These are phyloP conservation scores for Mimas tiliae DNA, from an alignment of 2,888 invertebrate genomes.

Conservation along the genomic window DNA sequence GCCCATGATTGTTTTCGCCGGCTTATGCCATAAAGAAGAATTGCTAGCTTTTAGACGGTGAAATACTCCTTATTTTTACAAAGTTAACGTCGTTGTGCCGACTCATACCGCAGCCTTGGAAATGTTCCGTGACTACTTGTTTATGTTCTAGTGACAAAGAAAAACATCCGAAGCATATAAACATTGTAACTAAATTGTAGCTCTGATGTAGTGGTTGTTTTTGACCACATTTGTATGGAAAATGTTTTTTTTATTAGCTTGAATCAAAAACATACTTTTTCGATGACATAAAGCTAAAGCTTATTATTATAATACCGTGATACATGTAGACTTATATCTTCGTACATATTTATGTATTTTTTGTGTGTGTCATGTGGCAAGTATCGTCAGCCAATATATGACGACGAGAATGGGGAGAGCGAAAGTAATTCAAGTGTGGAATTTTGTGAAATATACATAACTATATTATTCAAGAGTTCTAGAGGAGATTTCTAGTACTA, in stretches of 20 bases:
- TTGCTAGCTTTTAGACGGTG: background rate
- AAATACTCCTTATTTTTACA: background rate
- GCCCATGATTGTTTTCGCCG: too few relatives aligned
- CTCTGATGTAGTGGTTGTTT: background rate
- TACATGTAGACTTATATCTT: too few relatives aligned
- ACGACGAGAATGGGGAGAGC: too few relatives aligned
- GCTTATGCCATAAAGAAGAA: too few relatives aligned
- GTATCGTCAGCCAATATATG: too few relatives aligned
- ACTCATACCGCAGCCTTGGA: background rate
- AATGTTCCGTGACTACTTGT: conserved; percentile 7
- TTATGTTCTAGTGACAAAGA: conserved; percentile 1
- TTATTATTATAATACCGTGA: background rate
- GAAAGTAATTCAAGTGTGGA: too few relatives aligned
- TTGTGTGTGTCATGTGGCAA: too few relatives aligned
- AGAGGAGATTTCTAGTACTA: too few relatives aligned
- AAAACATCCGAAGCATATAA: conserved; percentile 13
- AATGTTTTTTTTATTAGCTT: background rate
- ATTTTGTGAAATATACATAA: too few relatives aligned
- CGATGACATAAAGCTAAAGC: background rate
- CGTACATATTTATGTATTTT: too few relatives aligned
- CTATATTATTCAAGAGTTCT: too few relatives aligned
- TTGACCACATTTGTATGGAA: background rate
- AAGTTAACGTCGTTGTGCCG: background rate
- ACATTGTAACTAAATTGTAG: background rate
- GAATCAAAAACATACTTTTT: background rate